A percentile compares a stretch with the other conserved stretches of the same genome.
These are phyloP conservation scores for Psittacus erithacus DNA, from an alignment of 2,113 vertebrate species.

Conservation along the genomic window DNA sequence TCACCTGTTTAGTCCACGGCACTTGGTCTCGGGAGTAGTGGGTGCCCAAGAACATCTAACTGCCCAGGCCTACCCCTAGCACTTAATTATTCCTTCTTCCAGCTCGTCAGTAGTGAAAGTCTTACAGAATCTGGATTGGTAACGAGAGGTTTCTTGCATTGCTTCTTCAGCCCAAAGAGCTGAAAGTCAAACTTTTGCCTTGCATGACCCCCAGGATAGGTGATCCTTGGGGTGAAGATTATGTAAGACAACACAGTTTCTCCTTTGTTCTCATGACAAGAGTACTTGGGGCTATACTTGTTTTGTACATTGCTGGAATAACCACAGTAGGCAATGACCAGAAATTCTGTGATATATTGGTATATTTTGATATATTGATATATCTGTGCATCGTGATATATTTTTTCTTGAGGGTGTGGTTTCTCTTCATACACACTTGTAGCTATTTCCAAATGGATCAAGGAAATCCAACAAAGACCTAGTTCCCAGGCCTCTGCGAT, in stretches of 20 bases:
- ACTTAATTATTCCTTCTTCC: not conserved
- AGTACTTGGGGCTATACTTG: not conserved
- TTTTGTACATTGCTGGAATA: rapidly evolving
- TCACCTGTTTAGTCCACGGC: rapidly evolving
- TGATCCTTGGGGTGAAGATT: not conserved
- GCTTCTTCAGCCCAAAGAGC: not conserved
- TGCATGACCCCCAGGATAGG: no score
- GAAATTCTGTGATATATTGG: not conserved
- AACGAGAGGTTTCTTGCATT: rapidly evolving
- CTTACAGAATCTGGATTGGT: rapidly evolving
- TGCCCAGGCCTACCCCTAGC: rapidly evolving
- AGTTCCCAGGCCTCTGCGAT: not conserved
- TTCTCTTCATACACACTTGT: rapidly evolving
- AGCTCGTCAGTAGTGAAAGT: not conserved
- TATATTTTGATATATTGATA: no score
- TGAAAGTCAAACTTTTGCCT: not conserved
- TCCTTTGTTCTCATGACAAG: slow-evolving; percentile 12
- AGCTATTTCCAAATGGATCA: not conserved
- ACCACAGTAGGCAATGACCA: not conserved
- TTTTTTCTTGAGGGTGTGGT: not conserved
- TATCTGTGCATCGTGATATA: not conserved
- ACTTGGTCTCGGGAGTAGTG: rapidly evolving
- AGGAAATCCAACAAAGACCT: not conserved
- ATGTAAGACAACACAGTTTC: not conserved
- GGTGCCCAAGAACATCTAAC: not conserved